phyloP scores from a whole-genome alignment of 2,113 vertebrate genomes.

The Lepidothrix coronata region DNA sequence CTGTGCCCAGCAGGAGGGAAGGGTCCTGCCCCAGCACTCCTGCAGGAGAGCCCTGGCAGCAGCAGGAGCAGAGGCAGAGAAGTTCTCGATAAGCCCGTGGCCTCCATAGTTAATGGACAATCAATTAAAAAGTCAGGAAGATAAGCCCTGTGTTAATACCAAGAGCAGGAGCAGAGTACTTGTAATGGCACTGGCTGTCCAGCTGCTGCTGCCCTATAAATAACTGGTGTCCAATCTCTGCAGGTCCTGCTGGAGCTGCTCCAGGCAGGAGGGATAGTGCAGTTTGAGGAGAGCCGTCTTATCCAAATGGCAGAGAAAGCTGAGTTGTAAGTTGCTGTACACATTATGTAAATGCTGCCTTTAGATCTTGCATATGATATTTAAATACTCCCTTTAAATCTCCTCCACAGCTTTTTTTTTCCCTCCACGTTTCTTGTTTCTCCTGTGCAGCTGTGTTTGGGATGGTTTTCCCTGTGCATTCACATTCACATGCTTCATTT shows the following conservation, averaged over 20 bases:
- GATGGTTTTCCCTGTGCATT: neutral
- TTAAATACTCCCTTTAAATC: neutral
- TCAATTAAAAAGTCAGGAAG: neutral
- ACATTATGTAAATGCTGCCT: neutral
- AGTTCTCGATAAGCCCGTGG: neutral
- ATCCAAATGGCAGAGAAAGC: conserved; percentile 91
- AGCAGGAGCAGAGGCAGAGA: neutral
- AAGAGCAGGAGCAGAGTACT: neutral
- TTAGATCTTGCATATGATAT: neutral
- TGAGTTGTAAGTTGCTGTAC: conserved; percentile 85
- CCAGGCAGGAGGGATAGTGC: conserved; percentile 92
- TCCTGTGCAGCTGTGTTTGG: neutral
- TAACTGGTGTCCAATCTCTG: conserved; percentile 16
- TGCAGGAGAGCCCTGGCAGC: neutral
- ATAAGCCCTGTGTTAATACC: neutral
- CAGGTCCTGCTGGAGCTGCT: conserved; percentile 94
- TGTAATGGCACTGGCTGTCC: neutral
- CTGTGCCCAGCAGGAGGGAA: neutral
- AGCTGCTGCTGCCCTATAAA: neutral
- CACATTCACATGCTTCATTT: neutral
- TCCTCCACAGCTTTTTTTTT: neutral
- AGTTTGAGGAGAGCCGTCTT: conserved; percentile 91
- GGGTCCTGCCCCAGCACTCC: neutral
- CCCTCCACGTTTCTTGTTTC: neutral
- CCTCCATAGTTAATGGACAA: neutral